phyloP scores from a whole-genome alignment of 2,113 vertebrate species.

The Rhagologus leucostigma region DNA sequence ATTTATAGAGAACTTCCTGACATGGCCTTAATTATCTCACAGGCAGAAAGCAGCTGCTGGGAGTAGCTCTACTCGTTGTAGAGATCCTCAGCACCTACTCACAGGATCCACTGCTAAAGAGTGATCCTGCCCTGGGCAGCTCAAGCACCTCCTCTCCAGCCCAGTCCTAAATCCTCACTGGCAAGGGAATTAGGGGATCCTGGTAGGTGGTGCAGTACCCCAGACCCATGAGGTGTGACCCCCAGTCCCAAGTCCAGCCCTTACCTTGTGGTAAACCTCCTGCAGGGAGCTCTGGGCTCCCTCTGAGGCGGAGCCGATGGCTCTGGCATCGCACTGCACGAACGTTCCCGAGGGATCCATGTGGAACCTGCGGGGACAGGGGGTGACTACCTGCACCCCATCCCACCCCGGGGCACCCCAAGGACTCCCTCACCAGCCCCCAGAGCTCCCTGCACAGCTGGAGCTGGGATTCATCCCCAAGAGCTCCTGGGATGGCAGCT shows the following conservation, averaged over 20 bases:
- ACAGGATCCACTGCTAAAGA: neutral
- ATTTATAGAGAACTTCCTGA: neutral
- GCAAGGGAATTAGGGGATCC: neutral
- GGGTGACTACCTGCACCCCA: neutral
- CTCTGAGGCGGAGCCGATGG: slow-evolving; percentile 96
- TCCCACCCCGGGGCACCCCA: neutral
- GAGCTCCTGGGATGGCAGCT: neutral
- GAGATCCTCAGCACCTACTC: neutral
- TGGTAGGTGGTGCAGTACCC: neutral
- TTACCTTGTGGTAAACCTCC: slow-evolving; percentile 98
- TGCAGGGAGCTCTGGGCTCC: slow-evolving; percentile 98
- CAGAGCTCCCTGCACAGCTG: neutral
- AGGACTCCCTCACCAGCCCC: neutral
- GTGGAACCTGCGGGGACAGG: slow-evolving; percentile 81
- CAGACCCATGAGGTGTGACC: neutral
- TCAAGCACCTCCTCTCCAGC: neutral
- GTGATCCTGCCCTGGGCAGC: neutral
- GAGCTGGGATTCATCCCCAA: neutral
- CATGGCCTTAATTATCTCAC: neutral
- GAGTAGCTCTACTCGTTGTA: fast-evolving
- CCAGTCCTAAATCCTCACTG: neutral
- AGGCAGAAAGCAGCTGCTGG: neutral
- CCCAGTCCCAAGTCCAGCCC: neutral
- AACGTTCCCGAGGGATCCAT: slow-evolving; percentile 99
- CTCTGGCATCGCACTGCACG: slow-evolving; percentile 96